Evolutionary conservation across 1,140 invertebrate genomes (phyloP).

Genomic region (Babylonia areolata): DNA sequence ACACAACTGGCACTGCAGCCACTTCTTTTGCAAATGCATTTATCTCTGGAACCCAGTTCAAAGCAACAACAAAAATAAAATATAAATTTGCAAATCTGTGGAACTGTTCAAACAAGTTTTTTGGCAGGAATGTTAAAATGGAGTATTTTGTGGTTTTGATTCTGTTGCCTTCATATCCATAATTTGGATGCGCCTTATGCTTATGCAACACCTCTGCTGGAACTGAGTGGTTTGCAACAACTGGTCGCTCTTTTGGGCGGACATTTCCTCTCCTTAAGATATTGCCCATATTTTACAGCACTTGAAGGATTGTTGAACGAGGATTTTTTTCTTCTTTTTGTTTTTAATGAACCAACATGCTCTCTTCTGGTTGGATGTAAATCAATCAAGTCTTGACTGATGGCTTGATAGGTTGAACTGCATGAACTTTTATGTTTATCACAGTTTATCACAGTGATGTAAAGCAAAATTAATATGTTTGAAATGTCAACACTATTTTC

Average conservation of each 20-base stretch:
- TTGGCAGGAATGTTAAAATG: slow-evolving; percentile 93
- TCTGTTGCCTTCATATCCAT: slow-evolving; percentile 76
- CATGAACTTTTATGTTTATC: too few relatives aligned
- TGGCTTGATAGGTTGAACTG: too few relatives aligned
- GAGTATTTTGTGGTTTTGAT: slow-evolving; percentile 95
- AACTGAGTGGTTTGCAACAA: slow-evolving; percentile 72
- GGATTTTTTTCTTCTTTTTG: too few relatives aligned
- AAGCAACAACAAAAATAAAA: slow-evolving; percentile 96
- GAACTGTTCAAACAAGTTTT: slow-evolving; percentile 98
- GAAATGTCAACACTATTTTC: background rate
- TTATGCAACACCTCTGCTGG: slow-evolving; percentile 71
- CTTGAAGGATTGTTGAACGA: too few relatives aligned
- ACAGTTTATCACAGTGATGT: slow-evolving; percentile 96
- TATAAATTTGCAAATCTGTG: slow-evolving; percentile 98
- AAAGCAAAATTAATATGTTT: slow-evolving; percentile 87
- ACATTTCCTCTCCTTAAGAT: slow-evolving; percentile 34
- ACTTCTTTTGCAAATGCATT: slow-evolving; percentile 98
- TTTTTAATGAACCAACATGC: too few relatives aligned
- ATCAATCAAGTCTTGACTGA: too few relatives aligned
- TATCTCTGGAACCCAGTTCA: slow-evolving; percentile 91
- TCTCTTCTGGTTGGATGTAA: too few relatives aligned
- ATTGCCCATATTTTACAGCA: slow-evolving; percentile 21
- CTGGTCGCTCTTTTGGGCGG: slow-evolving; percentile 62
- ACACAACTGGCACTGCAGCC: slow-evolving; percentile 85
- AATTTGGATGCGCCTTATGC: slow-evolving; percentile 89